A percentile compares a stretch with the other conserved stretches of the same genome.
Conservation (phyloP, 2,888 invertebrate genomes). For the Aleiodes leptofemur region DNA sequence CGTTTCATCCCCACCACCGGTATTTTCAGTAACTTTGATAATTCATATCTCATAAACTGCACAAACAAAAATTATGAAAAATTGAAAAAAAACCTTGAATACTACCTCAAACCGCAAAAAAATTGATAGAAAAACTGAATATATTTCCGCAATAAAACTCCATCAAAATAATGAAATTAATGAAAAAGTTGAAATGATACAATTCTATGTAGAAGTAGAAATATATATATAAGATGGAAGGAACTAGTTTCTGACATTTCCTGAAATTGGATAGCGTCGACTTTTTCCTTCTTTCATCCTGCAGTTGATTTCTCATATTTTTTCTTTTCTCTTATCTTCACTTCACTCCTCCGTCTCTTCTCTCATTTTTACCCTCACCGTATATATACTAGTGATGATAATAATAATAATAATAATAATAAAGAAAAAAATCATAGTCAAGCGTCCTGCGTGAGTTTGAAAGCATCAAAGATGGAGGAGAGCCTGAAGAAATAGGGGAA, state of each 20-base stretch:
- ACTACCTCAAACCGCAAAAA: too few species aligned
- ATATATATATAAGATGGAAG: too few species aligned
- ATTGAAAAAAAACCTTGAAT: too few species aligned
- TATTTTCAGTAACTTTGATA: too few species aligned
- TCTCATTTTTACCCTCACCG: not conserved
- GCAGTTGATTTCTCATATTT: not conserved
- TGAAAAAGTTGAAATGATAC: too few species aligned
- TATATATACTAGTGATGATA: not conserved
- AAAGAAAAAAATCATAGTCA: slow-evolving; percentile 20
- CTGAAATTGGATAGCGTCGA: slow-evolving; percentile 48
- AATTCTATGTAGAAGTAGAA: too few species aligned
- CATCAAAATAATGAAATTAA: too few species aligned
- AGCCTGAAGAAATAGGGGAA: not conserved
- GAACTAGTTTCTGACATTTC: slow-evolving; percentile 41
- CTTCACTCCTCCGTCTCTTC: not conserved
- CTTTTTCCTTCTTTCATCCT: slow-evolving; percentile 35
- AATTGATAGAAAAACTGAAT: too few species aligned
- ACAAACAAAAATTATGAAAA: too few species aligned
- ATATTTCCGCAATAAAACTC: too few species aligned
- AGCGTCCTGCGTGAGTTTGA: slow-evolving; percentile 1
- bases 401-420: slow-evolving; percentile 15
- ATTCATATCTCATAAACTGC: too few species aligned
- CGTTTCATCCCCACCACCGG: too few species aligned
- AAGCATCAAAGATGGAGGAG: not conserved
- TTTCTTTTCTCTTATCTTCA: not conserved